Percentiles rank a stretch among this genome's conserved stretches.
These are phyloP conservation scores for Brachynemurus nebulosus DNA, from an alignment of 2,888 invertebrate species.

Conservation along the genomic window DNA sequence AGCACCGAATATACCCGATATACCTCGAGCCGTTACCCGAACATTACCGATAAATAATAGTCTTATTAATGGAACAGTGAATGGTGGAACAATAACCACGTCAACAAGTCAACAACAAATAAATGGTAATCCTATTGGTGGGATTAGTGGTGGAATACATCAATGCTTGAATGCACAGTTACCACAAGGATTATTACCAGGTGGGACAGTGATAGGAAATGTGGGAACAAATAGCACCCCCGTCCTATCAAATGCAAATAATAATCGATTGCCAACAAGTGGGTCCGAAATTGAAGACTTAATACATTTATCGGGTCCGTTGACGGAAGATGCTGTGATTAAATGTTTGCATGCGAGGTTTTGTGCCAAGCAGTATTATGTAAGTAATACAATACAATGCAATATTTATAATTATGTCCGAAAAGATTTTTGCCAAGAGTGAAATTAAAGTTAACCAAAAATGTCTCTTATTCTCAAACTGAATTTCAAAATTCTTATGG, in stretches of 20 bases:
- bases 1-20: slow-evolving; percentile 26
- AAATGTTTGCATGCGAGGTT: slow-evolving; percentile 83
- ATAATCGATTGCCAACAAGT: slow-evolving; percentile 19
- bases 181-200: no score
- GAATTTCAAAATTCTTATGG: no score
- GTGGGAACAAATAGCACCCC: no score
- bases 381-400: slow-evolving; percentile 48
- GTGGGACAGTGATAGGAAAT: no score
- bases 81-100: neutral
- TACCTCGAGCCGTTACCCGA: slow-evolving; percentile 28
- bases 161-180: no score
- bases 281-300: slow-evolving; percentile 66
- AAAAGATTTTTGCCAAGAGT: no score
- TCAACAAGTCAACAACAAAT: neutral
- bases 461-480: no score
- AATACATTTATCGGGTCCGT: slow-evolving; percentile 81
- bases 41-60: slow-evolving; percentile 19
- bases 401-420: no score
- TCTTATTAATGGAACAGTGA: slow-evolving; percentile 1
- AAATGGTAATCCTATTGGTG: slow-evolving; percentile 21
- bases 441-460: no score
- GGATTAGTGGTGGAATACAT: slow-evolving; percentile 23
- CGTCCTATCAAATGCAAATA: no score
- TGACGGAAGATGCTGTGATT: slow-evolving; percentile 89
- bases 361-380: slow-evolving; percentile 73